Evolutionary conservation across 2,797 vertebrate genomes (phyloP).

Genomic region (Pachyuromys duprasi): DNA sequence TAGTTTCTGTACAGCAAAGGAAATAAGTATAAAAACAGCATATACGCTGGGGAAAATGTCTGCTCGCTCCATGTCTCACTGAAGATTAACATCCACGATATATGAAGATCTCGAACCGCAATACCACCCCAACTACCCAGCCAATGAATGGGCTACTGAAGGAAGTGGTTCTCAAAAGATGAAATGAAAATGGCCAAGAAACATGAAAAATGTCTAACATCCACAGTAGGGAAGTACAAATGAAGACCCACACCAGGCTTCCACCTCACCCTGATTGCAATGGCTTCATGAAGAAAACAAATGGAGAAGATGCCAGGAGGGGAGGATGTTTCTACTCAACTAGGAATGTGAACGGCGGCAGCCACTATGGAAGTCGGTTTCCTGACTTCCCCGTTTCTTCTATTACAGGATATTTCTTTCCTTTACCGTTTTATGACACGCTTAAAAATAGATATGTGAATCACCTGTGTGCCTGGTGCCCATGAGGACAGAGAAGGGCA

Average conservation of each 20-base stretch:
- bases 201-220: not conserved
- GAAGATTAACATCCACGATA: not conserved
- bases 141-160: not conserved
- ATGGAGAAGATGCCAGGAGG: not conserved
- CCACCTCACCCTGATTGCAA: not conserved
- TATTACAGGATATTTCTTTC: not conserved
- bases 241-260: not conserved
- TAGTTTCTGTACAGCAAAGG: not conserved
- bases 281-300: not conserved
- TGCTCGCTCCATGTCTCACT: not conserved
- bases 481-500: not conserved
- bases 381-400: not conserved
- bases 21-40: not conserved
- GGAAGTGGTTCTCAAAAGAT: not conserved
- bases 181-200: not conserved
- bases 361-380: not conserved
- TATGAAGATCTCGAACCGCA: not conserved
- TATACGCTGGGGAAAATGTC: not conserved
- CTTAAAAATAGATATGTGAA: not conserved
- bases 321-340: no score
- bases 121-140: not conserved
- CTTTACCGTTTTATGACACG: not conserved
- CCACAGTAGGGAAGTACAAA: not conserved
- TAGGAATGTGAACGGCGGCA: not conserved
- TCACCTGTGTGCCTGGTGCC: not conserved